Base-by-base conservation (phyloP, 1,140 invertebrate genomes). In the Steinernema feltiae region DNA sequence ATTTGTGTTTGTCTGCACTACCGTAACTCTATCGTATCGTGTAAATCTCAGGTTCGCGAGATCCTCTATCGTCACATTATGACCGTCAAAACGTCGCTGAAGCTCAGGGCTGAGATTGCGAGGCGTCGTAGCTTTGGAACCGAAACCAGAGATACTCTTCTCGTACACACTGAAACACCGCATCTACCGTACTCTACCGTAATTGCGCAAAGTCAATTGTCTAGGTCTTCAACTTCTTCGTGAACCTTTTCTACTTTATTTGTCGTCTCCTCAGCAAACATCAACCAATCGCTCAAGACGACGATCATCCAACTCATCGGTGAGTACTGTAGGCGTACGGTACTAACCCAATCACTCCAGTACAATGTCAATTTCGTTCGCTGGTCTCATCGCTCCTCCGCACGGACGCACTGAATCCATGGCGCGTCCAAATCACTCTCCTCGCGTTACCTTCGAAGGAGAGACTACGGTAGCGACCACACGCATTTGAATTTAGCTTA, bases 141-240 rank as follows among this genome's bases (percentile, higher is more conserved):
- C 2, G 53, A 63, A 21, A 63, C 53, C 53, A 63, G 53, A 21
- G 53, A 63, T 21, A 63, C 53, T n/a, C 53, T 63, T 17, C 15
- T 63, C 24, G 53, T 63, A 63, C 15, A 15, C 3, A 7, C 53
- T 7, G 53, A 63, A 3, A 63, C 53, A 15, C 24, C 53, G 3
- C 15, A 15, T 17, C 24, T 63, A 27, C 53, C 24, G 7, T 3
- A 27, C 24, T 15, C 15, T 27, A 21, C 3, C 53, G 53, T 63
- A 3, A 7, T 21, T 27, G 3, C 24, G 53, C 15, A 63, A 27
- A 63, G 7, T 15, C 15, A 63, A 63, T 3, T 63, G 7, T 63
- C 53, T 63, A 63, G 53, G 53, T 63, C 24, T n/a, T 63, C 53
- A 63, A 63, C 53, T 63, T 63, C 53, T 63, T 63, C 53, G 12